Evolutionary conservation across 2,113 vertebrate species (phyloP).

Genomic region (Barnardius zonarius): DNA sequence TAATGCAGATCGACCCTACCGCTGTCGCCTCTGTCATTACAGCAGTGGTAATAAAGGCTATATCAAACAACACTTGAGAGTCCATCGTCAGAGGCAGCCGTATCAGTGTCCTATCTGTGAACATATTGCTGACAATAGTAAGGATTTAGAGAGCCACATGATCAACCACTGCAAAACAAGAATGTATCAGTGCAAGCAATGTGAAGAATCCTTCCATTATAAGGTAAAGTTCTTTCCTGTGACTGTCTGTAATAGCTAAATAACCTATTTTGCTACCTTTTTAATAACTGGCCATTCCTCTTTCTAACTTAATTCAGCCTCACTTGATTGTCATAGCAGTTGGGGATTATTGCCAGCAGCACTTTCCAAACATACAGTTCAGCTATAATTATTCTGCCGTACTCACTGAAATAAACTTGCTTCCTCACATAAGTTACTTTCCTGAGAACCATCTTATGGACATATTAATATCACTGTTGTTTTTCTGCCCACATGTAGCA

Average conservation of each 20-base stretch:
- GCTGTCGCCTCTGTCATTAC: slow-evolving; percentile 92
- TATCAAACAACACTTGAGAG: slow-evolving; percentile 93
- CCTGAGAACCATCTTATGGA: background rate
- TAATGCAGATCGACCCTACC: slow-evolving; percentile 84
- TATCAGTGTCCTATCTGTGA: slow-evolving; percentile 99
- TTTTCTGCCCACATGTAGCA: background rate
- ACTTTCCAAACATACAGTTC: background rate
- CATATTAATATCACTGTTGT: fast-evolving
- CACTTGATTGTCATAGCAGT: background rate
- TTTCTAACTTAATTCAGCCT: background rate
- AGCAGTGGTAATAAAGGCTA: slow-evolving; percentile 94
- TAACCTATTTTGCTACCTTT: background rate
- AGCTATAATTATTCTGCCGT: background rate
- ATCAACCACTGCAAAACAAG: slow-evolving; percentile 94
- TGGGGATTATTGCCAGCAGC: background rate
- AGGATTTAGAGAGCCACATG: slow-evolving; percentile 93
- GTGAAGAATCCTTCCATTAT: slow-evolving; percentile 88
- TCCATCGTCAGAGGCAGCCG: slow-evolving; percentile 89
- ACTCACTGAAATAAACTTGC: background rate
- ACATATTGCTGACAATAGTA: slow-evolving; percentile 87
- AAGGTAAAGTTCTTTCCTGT: slow-evolving; percentile 78
- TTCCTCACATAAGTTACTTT: background rate
- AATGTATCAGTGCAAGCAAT: slow-evolving; percentile 90
- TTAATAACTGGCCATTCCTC: background rate
- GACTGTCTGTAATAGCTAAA: background rate